phyloP scores from a whole-genome alignment of 2,888 invertebrate genomes.

The Empis livida region DNA sequence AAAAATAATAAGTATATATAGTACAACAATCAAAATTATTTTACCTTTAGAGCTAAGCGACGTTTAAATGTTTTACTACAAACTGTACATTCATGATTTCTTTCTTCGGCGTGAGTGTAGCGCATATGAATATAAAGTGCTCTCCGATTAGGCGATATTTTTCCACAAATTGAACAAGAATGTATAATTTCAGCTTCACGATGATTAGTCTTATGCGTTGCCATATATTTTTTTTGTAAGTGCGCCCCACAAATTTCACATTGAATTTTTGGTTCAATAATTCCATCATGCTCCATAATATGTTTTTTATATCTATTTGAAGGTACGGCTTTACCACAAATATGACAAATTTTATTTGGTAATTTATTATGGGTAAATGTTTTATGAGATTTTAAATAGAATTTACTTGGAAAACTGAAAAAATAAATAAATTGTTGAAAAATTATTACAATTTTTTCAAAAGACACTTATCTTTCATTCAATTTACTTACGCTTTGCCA shows the following conservation, averaged over 20 bases:
- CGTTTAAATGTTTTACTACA: not conserved
- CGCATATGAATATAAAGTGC: not conserved
- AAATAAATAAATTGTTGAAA: not conserved
- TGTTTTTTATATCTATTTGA: slow-evolving; percentile 23
- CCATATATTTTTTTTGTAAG: slow-evolving; percentile 25
- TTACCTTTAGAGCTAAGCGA: not conserved
- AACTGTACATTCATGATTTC: not conserved
- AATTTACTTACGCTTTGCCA: slow-evolving; percentile 11
- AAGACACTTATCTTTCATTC: too few species aligned
- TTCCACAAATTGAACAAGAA: not conserved
- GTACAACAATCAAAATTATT: not conserved
- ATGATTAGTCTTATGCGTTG: not conserved
- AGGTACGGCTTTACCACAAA: slow-evolving; percentile 27
- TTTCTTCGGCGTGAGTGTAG: not conserved
- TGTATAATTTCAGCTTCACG: not conserved
- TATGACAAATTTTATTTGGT: slow-evolving; percentile 29
- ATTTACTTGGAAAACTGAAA: slow-evolving; percentile 23
- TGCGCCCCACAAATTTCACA: slow-evolving; percentile 31
- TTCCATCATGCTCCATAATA: slow-evolving; percentile 26
- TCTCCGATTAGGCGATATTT: not conserved
- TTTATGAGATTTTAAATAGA: not conserved
- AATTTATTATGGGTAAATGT: not conserved
- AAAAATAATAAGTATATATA: not conserved
- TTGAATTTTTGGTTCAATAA: slow-evolving; percentile 27
- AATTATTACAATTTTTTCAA: too few species aligned